Evolutionary conservation across 2,113 vertebrate species (phyloP), one percentile per base, ranked within the genome.

Genomic region (Dromiciops gliroides): DNA sequence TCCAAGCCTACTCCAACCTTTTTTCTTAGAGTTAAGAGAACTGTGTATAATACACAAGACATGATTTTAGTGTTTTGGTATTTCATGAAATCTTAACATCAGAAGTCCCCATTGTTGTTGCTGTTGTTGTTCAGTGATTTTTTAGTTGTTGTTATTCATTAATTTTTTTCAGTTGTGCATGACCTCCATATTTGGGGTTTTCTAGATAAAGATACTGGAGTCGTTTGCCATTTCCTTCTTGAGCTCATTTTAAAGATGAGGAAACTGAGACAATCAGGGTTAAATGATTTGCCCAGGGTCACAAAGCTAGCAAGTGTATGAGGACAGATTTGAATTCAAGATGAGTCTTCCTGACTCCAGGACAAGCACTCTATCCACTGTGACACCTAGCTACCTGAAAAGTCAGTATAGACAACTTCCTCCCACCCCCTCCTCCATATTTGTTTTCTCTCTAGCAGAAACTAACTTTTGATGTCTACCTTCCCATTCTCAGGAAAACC

Each of bases 341-440:
- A 60, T 31, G 2, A 60, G 26, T 67, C 31, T 67, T 67, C 60
- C 60, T 67, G 31, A 67, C 31, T 67, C 60, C 56, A 67, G 56
- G 12, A 1, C 12, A 31, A 16, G 28, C 12, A 37, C 31, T 37
- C 60, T 67, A 37, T 67, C 3, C 3, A 16, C 3, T 67, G 10
- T 31, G 31, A 3, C 31, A 37, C 60, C 28, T 37, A 26, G 52
- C 8, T 26, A 67, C 11, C 3, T 14, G 37, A 44, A 23, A 83
- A 83, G 16, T 44, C 19, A 1, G 0, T 83, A 23, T 44, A 7
- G 16, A 16, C 5, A 44, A 67, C 11, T 37, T 67, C 3, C 4
- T n/a, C 12, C 6, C 7, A 14, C 4, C 19, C 12, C 6, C 7
- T 4, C 0, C 60, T 31, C n/a, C 16, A 23, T 44, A 22, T 44